Conservation (phyloP, 2,797 vertebrate species). For the Pseudochaenichthys georgianus region DNA sequence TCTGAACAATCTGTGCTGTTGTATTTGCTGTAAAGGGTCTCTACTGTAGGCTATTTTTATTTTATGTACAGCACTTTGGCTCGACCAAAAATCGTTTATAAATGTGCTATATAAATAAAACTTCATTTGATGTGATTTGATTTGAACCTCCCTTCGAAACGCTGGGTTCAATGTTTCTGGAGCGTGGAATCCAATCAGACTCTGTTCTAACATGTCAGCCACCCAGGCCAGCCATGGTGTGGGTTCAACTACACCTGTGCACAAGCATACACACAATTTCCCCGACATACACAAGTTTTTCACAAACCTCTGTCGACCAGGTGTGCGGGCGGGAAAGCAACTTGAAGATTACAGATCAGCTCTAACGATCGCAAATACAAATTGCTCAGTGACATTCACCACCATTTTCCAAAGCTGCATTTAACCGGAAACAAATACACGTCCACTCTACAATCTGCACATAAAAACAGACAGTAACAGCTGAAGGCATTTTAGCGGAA, state of each 20-base stretch:
- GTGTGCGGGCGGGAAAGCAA: constrained; percentile 35
- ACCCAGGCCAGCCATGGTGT: constrained; percentile 33
- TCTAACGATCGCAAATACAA: constrained; percentile 24
- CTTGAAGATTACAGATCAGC: constrained; percentile 44
- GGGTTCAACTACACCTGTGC: not conserved
- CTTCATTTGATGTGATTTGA: too few species aligned
- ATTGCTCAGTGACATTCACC: constrained; percentile 26
- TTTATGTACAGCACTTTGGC: too few species aligned
- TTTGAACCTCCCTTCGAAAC: constrained; percentile 43
- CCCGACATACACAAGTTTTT: not conserved
- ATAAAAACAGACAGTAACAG: constrained; percentile 31
- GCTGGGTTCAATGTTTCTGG: constrained; percentile 67
- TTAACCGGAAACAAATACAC: constrained; percentile 8
- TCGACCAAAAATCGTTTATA: too few species aligned
- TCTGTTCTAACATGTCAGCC: constrained; percentile 62
- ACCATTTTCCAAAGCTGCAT: constrained; percentile 26
- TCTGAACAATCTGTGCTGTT: too few species aligned
- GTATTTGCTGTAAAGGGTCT: too few species aligned
- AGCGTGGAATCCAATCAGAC: constrained; percentile 75
- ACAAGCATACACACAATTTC: not conserved
- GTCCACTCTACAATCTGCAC: constrained; percentile 13
- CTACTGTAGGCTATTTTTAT: too few species aligned
- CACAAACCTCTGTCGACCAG: constrained; percentile 35
- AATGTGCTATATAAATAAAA: too few species aligned
- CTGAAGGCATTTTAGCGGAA: constrained; percentile 37